phyloP scores from a whole-genome alignment of 2,888 invertebrate species.

The Orthonychiurus folsomi region DNA sequence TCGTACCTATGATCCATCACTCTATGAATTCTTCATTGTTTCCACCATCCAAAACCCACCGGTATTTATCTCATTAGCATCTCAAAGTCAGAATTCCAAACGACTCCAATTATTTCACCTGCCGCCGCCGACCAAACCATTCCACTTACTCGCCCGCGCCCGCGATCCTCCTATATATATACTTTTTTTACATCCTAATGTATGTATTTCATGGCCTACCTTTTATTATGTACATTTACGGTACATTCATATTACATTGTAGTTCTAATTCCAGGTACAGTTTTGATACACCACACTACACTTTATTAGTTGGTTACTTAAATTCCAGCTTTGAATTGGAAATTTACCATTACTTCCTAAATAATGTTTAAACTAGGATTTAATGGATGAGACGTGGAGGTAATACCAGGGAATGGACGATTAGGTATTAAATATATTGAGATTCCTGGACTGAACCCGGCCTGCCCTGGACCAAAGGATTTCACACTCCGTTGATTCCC shows the following conservation, averaged over 20 bases:
- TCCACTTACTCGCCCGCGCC: not conserved
- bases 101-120: conserved; percentile 1
- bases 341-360: too few relatives aligned
- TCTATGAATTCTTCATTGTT: not conserved
- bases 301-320: too few relatives aligned
- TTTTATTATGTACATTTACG: not conserved
- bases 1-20: not conserved
- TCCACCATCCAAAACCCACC: not conserved
- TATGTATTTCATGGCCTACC: not conserved
- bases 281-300: too few relatives aligned
- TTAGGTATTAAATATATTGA: not conserved
- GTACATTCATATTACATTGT: not conserved
- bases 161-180: not conserved
- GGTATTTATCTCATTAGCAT: not conserved
- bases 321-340: too few relatives aligned
- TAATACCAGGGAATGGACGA: too few relatives aligned
- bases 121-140: not conserved
- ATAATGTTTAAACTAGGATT: too few relatives aligned
- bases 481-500: too few relatives aligned
- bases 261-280: not conserved
- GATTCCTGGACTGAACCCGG: too few relatives aligned
- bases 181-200: not conserved
- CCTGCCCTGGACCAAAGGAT: too few relatives aligned
- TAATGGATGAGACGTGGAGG: too few relatives aligned
- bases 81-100: not conserved